Evolutionary conservation across 2,888 invertebrate genomes (phyloP), one percentile per base, ranked within the genome.

Genomic region (Clunio marinus): DNA sequence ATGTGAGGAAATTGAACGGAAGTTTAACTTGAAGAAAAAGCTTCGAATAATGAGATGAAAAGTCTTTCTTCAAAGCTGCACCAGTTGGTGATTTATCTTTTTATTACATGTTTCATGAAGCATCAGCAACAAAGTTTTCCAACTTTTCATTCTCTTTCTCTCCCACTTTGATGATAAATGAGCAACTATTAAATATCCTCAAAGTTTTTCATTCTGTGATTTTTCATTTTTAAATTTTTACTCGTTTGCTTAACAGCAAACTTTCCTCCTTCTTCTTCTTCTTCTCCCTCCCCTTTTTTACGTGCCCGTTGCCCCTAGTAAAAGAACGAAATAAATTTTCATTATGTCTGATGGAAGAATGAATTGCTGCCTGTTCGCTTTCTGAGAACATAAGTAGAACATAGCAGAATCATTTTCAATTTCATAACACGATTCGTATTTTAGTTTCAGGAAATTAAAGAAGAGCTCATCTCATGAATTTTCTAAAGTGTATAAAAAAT

Each of bases 41-140:
- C n/a, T n/a, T n/a, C n/a, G n/a, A n/a, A 55, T 22, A 55, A 55
- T 45, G n/a, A 17, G n/a, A 45, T 15, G 7, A 41, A 24, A 2
- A 4, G 4, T 35, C n/a, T 4, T n/a, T 4, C 35, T 35, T 35
- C 35, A 35, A 22, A 55, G 22, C 24, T 58, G 28, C 32, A 58
- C 24, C 37, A 8, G 24, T 10, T 20, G 37, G 62, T 62, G 62
- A 63, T 63, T 63, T 63, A 63, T 63, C 63, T 25, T 63, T 63
- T 63, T 63, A 63, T 63, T 63, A 63, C 63, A 63, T 63, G 63
- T 27, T 62, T 62, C 62, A 25, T 62, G 41, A 62, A 62, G 15
- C 45, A 63, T 27, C 63, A 63, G 63, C 41, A 45, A 17, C 51
- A 46, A 45, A 63, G 15, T 46, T 46, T 4, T n/a, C 25, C 24